These are phyloP conservation scores for Coregonus clupeaformis DNA, from an alignment of 2,113 vertebrate genomes.

Conservation along the genomic window DNA sequence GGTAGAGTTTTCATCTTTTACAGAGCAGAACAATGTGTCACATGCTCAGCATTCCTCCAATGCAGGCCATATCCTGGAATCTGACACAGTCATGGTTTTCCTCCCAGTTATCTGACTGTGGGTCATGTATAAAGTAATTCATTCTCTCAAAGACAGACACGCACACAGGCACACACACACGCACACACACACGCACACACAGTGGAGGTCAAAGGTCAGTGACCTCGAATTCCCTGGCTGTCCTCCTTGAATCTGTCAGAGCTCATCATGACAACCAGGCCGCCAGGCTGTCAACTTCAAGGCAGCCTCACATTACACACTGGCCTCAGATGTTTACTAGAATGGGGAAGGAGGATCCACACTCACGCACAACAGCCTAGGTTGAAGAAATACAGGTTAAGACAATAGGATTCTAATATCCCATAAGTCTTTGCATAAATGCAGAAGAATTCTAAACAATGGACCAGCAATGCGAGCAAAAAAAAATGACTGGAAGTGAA, in stretches of 20 bases:
- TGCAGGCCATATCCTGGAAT: constrained; percentile 21
- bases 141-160: constrained; percentile 38
- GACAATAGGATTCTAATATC: no score
- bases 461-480: no score
- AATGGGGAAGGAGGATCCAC: constrained; percentile 14
- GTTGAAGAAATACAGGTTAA: no score
- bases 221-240: constrained; percentile 35
- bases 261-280: constrained; percentile 17
- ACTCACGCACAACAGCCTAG: no score
- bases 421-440: no score
- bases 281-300: constrained; percentile 14
- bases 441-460: no score
- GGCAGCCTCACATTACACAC: constrained; percentile 22
- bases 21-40: constrained; percentile 10
- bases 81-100: not conserved
- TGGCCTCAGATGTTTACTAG: constrained; percentile 48
- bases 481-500: no score
- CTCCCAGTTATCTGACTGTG: constrained; percentile 39
- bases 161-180: constrained; percentile 31
- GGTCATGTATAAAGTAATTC: constrained; percentile 38
- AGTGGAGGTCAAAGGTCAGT: constrained; percentile 42
- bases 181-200: constrained; percentile 13
- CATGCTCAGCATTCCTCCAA: constrained; percentile 35
- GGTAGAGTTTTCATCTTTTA: not conserved
- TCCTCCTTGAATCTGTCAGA: constrained; percentile 45